Evolutionary conservation across 2,113 vertebrate species (phyloP).

Genomic region (Brachyhypopomus occidentalis): DNA sequence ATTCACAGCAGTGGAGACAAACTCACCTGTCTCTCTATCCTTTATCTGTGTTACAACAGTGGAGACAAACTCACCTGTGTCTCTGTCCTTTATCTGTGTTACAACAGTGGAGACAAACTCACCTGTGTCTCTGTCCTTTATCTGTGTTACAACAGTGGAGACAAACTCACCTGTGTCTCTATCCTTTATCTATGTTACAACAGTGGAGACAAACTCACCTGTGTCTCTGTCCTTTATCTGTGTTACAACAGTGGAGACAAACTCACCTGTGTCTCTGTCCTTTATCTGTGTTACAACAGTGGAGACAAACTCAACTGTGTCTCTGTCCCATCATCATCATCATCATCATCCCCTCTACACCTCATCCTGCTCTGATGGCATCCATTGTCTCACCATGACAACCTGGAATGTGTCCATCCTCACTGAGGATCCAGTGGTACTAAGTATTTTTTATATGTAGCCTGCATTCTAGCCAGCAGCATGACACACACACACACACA

Average conservation of each 20-base stretch:
- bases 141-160: background rate
- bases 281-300: no score
- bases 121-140: no score
- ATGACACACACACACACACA: background rate
- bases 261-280: no score
- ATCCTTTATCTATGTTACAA: no score
- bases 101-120: background rate
- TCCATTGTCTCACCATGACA: slow-evolving; percentile 54
- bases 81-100: no score
- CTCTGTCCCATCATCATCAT: no score
- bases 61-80: background rate
- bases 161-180: no score
- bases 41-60: no score
- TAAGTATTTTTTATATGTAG: slow-evolving; percentile 53
- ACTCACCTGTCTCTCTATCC: no score
- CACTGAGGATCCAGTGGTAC: slow-evolving; percentile 53
- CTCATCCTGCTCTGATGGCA: slow-evolving; percentile 41
- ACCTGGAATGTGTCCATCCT: slow-evolving; percentile 41
- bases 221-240: no score
- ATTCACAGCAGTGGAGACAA: background rate
- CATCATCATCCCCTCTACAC: background rate
- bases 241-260: background rate
- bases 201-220: background rate
- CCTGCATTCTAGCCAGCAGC: slow-evolving; percentile 57
- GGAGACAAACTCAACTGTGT: background rate